Conservation (phyloP, 2,888 invertebrate species). For the Acronicta aceris region DNA sequence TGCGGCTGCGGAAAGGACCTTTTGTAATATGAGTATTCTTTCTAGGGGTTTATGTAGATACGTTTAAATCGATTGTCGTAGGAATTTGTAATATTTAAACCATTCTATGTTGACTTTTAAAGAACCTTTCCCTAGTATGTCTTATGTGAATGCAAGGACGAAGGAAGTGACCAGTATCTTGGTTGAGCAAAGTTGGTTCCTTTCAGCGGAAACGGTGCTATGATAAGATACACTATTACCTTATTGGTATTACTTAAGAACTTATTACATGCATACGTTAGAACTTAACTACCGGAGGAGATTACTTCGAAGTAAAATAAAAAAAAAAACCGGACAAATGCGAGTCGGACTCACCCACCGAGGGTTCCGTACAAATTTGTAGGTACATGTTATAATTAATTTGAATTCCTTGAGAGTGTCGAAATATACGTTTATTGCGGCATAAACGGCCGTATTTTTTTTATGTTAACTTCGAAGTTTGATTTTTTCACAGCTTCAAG, state of each 20-base stretch:
- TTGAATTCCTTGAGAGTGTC: too few relatives aligned
- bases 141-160: neutral
- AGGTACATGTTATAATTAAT: too few relatives aligned
- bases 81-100: neutral
- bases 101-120: neutral
- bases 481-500: too few relatives aligned
- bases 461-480: too few relatives aligned
- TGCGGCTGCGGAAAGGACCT: too few relatives aligned
- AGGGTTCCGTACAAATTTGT: too few relatives aligned
- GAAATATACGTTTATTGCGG: too few relatives aligned
- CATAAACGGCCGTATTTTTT: too few relatives aligned
- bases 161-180: conserved; percentile 13
- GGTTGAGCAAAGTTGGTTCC: conserved; percentile 16
- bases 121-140: neutral
- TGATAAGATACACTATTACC: conserved; percentile 31
- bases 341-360: too few relatives aligned
- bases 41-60: too few relatives aligned
- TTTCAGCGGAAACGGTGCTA: conserved; percentile 32
- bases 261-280: conserved; percentile 12
- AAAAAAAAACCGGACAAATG: too few relatives aligned
- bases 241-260: conserved; percentile 17
- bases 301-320: neutral
- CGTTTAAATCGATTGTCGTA: neutral
- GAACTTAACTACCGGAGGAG: neutral
- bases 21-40: too few relatives aligned